Evolutionary conservation across 1,140 invertebrate genomes (phyloP).

Genomic region (Hyles euphorbiae): DNA sequence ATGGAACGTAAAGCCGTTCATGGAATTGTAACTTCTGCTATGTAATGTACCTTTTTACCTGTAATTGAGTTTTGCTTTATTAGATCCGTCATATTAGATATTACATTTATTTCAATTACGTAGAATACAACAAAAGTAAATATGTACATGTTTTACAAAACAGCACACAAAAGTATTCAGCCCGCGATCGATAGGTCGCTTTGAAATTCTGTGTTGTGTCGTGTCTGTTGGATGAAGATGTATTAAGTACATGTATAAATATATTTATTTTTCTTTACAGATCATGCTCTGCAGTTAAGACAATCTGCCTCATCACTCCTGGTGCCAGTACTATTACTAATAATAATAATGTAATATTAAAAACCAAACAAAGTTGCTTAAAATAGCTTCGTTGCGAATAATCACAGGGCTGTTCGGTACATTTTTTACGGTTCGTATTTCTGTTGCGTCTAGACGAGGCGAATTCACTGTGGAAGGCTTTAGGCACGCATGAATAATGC

Average conservation of each 20-base stretch:
- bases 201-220: no score
- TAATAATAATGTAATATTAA: constrained; percentile 1
- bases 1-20: no score
- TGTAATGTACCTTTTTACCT: no score
- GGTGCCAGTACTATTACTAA: constrained; percentile 9
- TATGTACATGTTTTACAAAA: no score
- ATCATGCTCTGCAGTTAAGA: background rate
- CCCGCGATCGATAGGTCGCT: no score
- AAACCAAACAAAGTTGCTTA: constrained; percentile 2
- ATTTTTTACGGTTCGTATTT: constrained; percentile 18
- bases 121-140: no score
- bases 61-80: no score
- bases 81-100: no score
- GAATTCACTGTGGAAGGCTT: constrained; percentile 12
- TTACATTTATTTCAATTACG: no score
- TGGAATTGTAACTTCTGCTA: no score
- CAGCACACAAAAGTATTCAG: no score
- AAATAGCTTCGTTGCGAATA: constrained; percentile 1
- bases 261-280: constrained; percentile 9
- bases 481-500: constrained; percentile 20
- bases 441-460: constrained; percentile 16
- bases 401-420: constrained; percentile 2
- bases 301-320: constrained; percentile 2
- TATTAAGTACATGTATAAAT: background rate
- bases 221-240: no score